Base-by-base conservation (phyloP, 2,888 invertebrate species). In the Rotaria magnacalcarata region DNA sequence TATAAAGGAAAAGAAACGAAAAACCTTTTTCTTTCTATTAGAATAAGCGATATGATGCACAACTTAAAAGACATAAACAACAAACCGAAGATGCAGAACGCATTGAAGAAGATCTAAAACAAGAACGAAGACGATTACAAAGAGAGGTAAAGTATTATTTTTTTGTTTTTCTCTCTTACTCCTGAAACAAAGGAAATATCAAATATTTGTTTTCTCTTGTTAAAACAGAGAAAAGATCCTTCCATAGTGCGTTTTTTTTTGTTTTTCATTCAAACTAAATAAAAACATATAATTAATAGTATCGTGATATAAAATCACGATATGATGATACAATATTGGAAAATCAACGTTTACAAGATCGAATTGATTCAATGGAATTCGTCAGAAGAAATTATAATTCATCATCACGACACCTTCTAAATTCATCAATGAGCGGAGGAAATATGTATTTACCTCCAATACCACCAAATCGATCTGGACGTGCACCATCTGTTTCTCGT, bases 281-380 rank as follows among this genome's bases (percentile, higher is more conserved):
- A 47, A 50, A 34, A 41, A 27, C 75, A 7, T 75, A 43, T 75
- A 24, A 43, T 75, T 47, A 24, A 16, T 86, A 86, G 86, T 86
- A 80, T 60, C 86, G 86, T 41, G 86, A 86, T 27, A 54, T 86
- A 47, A 86, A 86, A 60, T 52, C 86, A 75, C 84, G 84, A 56
- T 86, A 86, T 85, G 85, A 86, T 47, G 86, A 86, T 50, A 14
- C 75, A 43, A 21, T 86, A 21, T 85, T 86, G 34, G 86, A 86
- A 21, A 86, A 85, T 41, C 85, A 85, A 50, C 86, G 86, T 74
- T 50, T 86, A 43, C 84, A 84, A 50, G 86, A 86, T 60, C 75
- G 86, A 11, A 75, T 86, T 27, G 86, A 86, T 84, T 85, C 85
- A 60, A 85, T 86, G 11, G 86, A 86, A 27, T 86, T 86, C 27